These are phyloP conservation scores for Oreochromis niloticus DNA, from an alignment of 2,113 vertebrate genomes.

Conservation along the genomic window DNA sequence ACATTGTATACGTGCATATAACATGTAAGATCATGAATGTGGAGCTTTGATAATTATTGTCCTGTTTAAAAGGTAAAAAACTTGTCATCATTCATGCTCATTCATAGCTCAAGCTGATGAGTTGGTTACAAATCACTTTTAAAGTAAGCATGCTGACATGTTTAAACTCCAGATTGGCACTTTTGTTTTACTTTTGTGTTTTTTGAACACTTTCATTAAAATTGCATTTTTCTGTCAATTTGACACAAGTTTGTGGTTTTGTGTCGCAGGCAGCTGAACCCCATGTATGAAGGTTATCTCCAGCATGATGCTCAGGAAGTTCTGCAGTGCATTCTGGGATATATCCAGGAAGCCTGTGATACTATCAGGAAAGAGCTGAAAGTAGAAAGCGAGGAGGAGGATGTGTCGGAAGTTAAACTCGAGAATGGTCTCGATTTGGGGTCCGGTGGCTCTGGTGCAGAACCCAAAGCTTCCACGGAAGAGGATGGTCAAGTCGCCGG, in stretches of 20 bases:
- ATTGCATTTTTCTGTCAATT: not conserved
- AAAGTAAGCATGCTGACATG: not conserved
- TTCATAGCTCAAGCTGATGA: not conserved
- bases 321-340: constrained; percentile 92
- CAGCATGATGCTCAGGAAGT: constrained; percentile 98
- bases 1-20: rapidly evolving
- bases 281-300: constrained; percentile 97
- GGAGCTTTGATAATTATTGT: not conserved
- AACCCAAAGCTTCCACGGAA: not conserved
- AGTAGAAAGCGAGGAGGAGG: constrained; percentile 14
- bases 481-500: constrained; percentile 74
- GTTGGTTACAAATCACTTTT: not conserved
- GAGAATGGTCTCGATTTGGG: not conserved
- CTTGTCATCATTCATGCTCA: not conserved
- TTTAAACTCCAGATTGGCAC: not conserved
- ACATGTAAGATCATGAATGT: not conserved
- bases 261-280: constrained; percentile 86
- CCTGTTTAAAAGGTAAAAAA: not conserved
- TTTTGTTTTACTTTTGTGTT: not conserved
- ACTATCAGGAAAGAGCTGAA: constrained; percentile 84
- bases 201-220: not conserved
- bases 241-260: not conserved
- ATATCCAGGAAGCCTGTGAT: constrained; percentile 92
- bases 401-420: not conserved
- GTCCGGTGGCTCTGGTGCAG: not conserved